Conservation (phyloP, 2,888 invertebrate species). For the Stictocephala bisonia region DNA sequence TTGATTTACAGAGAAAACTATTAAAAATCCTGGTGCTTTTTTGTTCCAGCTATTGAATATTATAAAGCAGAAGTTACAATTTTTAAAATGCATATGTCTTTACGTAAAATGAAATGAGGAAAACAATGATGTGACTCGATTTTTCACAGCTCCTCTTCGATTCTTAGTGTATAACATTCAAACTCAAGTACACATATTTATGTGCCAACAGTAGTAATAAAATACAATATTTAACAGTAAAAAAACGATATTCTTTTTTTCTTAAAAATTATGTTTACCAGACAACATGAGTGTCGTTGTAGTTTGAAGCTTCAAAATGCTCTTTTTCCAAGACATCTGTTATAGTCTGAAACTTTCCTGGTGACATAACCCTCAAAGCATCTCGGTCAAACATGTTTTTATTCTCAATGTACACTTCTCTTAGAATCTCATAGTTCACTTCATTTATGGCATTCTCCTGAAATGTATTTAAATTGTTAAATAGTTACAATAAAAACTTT, state of each 20-base stretch:
- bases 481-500: too few relatives aligned
- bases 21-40: too few relatives aligned
- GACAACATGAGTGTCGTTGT: constrained; percentile 62
- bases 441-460: constrained; percentile 57
- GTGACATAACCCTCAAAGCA: constrained; percentile 68
- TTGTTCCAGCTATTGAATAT: too few relatives aligned
- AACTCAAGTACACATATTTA: too few relatives aligned
- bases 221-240: too few relatives aligned
- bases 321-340: constrained; percentile 47
- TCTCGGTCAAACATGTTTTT: constrained; percentile 72
- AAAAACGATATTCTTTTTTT: neutral
- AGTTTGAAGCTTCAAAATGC: constrained; percentile 58
- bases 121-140: neutral
- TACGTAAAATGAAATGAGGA: too few relatives aligned
- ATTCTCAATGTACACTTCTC: constrained; percentile 71
- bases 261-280: constrained; percentile 57
- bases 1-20: too few relatives aligned
- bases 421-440: constrained; percentile 69
- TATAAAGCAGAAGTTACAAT: too few relatives aligned
- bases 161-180: neutral
- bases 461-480: constrained; percentile 7
- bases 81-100: too few relatives aligned
- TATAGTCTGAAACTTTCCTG: constrained; percentile 60
- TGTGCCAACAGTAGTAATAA: too few relatives aligned
- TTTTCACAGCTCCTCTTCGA: neutral